Evolutionary conservation across 2,888 invertebrate species (phyloP), one percentile per base, ranked within the genome.

Genomic region (Rhabditophanes sp.): DNA sequence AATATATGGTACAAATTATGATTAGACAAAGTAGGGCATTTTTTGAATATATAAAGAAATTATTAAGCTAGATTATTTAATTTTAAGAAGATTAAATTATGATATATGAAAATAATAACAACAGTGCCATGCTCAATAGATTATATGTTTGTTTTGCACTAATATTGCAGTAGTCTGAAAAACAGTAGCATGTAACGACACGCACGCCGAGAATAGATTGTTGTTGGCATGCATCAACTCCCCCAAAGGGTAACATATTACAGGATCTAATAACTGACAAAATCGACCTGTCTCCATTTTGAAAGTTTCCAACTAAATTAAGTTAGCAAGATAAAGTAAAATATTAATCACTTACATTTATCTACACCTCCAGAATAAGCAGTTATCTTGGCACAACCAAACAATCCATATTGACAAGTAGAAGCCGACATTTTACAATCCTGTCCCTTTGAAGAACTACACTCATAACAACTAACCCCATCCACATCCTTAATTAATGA

Each of bases 201-300:
- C 60, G 40, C 12, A 44, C 40, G 6, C 60, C 61, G 12, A 57
- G 42, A 14, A 60, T 35, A 1, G 48, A 32, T 2, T 49, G 41
- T 31, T 60, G 60, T 31, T 54, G 49, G 32, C 60, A 60, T 37
- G 57, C 51, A 26, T 58, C 57, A 9, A 56, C 56, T 1, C 53
- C 51, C 25, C 56, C 56, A 11, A 61, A 35, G 6, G 60, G 60
- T 3, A 60, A 25, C 12, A 60, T 14, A 5, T 53, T 48, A 35
- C 60, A 60, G 16, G 60, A 60, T 25, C 60, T 36, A 7, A 53
- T 42, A 47, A 59, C 54, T 1, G 55, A 54, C 4, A 57, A 42
- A 11, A 59, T 45, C 14, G 44, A 39, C 14, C 50, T 25, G 21
- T 56, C 53, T 22, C 56, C 54, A 21, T 61, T 49, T 21, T 50